A percentile compares a stretch with the other conserved stretches of the same genome.
These are phyloP conservation scores for Artibeus jamaicensis DNA, from an alignment of 2,797 vertebrate species.

Conservation along the genomic window DNA sequence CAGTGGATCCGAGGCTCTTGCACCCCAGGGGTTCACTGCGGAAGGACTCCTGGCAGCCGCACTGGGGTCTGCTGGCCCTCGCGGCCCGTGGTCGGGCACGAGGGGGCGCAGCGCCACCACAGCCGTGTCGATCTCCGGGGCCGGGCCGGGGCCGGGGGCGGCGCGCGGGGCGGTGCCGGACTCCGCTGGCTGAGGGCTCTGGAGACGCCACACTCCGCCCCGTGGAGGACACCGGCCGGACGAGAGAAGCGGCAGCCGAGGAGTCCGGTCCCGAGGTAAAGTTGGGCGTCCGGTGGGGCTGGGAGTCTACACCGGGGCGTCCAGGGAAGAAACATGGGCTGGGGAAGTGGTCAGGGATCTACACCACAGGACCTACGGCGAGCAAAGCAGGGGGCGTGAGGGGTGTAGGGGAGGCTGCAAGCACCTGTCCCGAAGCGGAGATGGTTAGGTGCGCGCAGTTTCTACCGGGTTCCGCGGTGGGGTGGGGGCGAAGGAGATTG, in stretches of 20 bases:
- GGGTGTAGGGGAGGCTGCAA: background rate
- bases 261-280: constrained; percentile 44
- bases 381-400: no score
- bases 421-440: background rate
- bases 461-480: background rate
- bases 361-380: background rate
- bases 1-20: no score
- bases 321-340: no score
- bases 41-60: background rate
- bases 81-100: background rate
- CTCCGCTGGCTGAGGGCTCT: background rate
- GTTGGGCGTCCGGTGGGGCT: background rate
- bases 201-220: background rate
- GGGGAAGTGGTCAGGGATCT: background rate
- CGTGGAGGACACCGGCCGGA: background rate
- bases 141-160: constrained; percentile 37
- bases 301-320: background rate
- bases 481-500: background rate
- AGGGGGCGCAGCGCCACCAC: constrained; percentile 52
- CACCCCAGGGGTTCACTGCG: background rate
- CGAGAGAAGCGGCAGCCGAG: background rate
- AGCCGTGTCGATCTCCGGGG: background rate
- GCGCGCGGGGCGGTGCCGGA: constrained; percentile 47
- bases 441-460: background rate
- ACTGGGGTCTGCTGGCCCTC: background rate